Evolutionary conservation across 2,797 vertebrate species (phyloP).

Genomic region (Trachurus trachurus): DNA sequence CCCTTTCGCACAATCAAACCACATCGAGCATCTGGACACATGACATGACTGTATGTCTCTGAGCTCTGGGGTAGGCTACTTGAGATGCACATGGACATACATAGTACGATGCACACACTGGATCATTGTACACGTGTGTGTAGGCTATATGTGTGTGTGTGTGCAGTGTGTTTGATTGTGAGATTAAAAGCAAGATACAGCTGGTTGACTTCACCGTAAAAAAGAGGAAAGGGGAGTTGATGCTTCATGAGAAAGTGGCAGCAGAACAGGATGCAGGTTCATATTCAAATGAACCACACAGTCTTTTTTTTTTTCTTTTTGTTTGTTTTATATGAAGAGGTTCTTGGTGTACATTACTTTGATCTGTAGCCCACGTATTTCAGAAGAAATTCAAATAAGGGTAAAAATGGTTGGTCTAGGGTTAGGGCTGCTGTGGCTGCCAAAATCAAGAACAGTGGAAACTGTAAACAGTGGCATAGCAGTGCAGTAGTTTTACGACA

Average conservation of each 20-base stretch:
- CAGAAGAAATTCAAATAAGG: slow-evolving; percentile 8
- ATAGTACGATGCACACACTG: slow-evolving; percentile 1
- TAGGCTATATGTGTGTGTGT: background rate
- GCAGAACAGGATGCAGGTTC: slow-evolving; percentile 74
- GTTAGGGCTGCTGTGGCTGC: background rate
- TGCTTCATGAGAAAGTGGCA: slow-evolving; percentile 42
- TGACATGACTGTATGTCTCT: slow-evolving; percentile 33
- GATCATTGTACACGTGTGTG: slow-evolving; percentile 10
- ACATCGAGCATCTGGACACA: slow-evolving; percentile 27
- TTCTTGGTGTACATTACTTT: slow-evolving; percentile 11
- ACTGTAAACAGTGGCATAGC: background rate
- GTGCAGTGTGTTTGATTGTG: slow-evolving; percentile 31
- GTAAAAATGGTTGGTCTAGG: background rate
- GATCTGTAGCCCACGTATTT: slow-evolving; percentile 8
- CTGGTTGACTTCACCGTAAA: slow-evolving; percentile 26
- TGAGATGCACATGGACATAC: background rate
- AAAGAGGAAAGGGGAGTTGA: slow-evolving; percentile 39
- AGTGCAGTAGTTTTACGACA: background rate
- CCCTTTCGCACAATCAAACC: slow-evolving; percentile 30
- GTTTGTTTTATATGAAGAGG: slow-evolving; percentile 10
- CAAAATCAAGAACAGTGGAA: background rate
- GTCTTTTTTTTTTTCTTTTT: background rate
- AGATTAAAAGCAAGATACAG: slow-evolving; percentile 20
- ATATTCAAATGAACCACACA: slow-evolving; percentile 67
- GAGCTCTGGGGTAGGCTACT: background rate